These are phyloP conservation scores for Pica pica DNA, from an alignment of 2,113 vertebrate genomes.

Conservation along the genomic window DNA sequence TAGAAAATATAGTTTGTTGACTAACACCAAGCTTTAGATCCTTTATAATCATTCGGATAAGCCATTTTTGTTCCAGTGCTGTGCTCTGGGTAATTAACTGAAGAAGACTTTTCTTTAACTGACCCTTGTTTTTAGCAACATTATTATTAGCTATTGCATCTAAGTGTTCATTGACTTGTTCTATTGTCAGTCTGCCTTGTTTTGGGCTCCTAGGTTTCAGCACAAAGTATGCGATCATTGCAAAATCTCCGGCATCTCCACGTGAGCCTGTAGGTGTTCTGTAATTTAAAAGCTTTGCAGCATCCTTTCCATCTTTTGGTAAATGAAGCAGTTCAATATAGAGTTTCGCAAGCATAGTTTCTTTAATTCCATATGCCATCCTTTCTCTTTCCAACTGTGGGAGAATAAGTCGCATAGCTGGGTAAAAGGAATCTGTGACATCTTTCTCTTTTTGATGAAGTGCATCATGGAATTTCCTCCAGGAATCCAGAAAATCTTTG, in stretches of 20 bases:
- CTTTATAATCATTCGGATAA: slow-evolving; percentile 96
- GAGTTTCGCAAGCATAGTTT: slow-evolving; percentile 94
- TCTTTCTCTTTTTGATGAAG: slow-evolving; percentile 84
- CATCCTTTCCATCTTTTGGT: slow-evolving; percentile 90
- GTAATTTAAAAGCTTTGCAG: slow-evolving; percentile 90
- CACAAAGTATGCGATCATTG: slow-evolving; percentile 89
- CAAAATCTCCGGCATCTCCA: slow-evolving; percentile 91
- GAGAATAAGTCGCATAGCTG: slow-evolving; percentile 92
- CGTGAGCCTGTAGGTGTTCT: slow-evolving; percentile 80
- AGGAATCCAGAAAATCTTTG: slow-evolving; percentile 87
- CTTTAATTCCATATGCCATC: slow-evolving; percentile 97
- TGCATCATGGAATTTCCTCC: slow-evolving; percentile 88
- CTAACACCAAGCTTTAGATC: slow-evolving; percentile 94
- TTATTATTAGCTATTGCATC: slow-evolving; percentile 87
- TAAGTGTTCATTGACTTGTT: slow-evolving; percentile 90
- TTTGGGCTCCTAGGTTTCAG: slow-evolving; percentile 86
- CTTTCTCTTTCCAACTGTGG: slow-evolving; percentile 90
- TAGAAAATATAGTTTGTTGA: slow-evolving; percentile 85
- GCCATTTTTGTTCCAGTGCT: slow-evolving; percentile 96
- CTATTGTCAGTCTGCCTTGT: slow-evolving; percentile 81
- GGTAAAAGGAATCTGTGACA: slow-evolving; percentile 91
- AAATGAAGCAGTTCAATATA: slow-evolving; percentile 91
- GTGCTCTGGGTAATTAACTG: slow-evolving; percentile 90
- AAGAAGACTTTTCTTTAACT: slow-evolving; percentile 86
- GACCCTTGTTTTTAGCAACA: slow-evolving; percentile 80